phyloP scores from a whole-genome alignment of 2,888 invertebrate genomes.

The Trisateles emortualis region DNA sequence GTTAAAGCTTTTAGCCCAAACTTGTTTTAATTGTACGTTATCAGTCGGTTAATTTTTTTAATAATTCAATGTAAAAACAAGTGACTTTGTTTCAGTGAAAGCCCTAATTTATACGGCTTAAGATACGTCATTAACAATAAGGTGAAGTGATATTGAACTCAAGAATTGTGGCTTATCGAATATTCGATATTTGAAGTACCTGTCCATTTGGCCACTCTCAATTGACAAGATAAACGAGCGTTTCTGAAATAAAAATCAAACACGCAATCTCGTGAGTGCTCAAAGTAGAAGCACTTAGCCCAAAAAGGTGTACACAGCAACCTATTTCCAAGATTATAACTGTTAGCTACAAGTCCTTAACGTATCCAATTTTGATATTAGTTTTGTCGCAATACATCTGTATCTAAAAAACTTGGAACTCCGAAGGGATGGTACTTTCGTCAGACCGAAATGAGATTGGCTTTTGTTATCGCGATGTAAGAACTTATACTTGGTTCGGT shows the following conservation, averaged over 20 bases:
- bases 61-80: too few species aligned
- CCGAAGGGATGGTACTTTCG: constrained; percentile 35
- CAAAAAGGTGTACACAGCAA: constrained; percentile 12
- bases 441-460: constrained; percentile 37
- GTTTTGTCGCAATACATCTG: constrained; percentile 39
- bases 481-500: not conserved
- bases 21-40: too few species aligned
- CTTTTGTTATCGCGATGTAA: constrained; percentile 35
- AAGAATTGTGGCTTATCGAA: not conserved
- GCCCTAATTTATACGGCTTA: too few species aligned
- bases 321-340: constrained; percentile 23
- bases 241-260: constrained; percentile 3
- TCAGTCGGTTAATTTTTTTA: too few species aligned
- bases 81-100: too few species aligned
- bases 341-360: constrained; percentile 13
- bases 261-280: constrained; percentile 10
- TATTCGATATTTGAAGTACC: not conserved
- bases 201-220: not conserved
- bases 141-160: too few species aligned
- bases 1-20: too few species aligned
- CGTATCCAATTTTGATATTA: constrained; percentile 44
- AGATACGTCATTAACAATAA: too few species aligned
- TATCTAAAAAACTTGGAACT: constrained; percentile 36
- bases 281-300: constrained; percentile 14
- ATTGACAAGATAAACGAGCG: not conserved